Conservation (phyloP, 92 coral and sea anemone species). For the Bergia sp. region DNA sequence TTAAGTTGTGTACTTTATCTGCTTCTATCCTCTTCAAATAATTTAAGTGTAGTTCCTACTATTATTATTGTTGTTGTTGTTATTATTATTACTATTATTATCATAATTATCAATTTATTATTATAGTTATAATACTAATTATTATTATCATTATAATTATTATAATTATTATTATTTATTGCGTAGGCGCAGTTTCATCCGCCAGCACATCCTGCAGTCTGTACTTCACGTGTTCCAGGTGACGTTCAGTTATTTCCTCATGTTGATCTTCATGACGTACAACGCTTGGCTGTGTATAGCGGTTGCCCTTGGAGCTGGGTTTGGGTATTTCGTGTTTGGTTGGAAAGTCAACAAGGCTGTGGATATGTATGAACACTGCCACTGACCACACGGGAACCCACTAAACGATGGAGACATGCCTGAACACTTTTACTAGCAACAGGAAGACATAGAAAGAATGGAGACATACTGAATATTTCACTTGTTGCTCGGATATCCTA, state of each 20-base stretch:
- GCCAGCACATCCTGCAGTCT: constrained; percentile 82
- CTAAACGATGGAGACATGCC: neutral
- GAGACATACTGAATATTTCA: neutral
- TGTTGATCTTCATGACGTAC: constrained; percentile 98
- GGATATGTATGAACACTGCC: constrained; percentile 95
- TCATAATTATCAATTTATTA: too few species aligned
- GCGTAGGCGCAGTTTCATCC: constrained; percentile 49
- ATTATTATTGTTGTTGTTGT: too few species aligned
- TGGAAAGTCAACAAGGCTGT: constrained; percentile 82
- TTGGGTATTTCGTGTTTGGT: constrained; percentile 88
- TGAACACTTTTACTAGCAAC: neutral
- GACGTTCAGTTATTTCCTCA: constrained; percentile 89
- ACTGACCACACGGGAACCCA: constrained; percentile 40
- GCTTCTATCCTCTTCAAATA: too few species aligned
- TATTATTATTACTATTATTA: too few species aligned
- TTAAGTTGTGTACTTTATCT: too few species aligned
- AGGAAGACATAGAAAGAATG: neutral
- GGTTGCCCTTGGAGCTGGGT: constrained; percentile 91
- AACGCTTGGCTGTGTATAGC: constrained; percentile 91
- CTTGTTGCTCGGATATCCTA: neutral
- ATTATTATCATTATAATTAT: too few species aligned
- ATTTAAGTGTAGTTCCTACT: too few species aligned
- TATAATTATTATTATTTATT: too few species aligned
- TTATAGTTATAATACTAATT: too few species aligned
- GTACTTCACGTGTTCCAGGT: constrained; percentile 89